Evolutionary conservation across 2,113 vertebrate species (phyloP).

Genomic region (Notothenia coriiceps): DNA sequence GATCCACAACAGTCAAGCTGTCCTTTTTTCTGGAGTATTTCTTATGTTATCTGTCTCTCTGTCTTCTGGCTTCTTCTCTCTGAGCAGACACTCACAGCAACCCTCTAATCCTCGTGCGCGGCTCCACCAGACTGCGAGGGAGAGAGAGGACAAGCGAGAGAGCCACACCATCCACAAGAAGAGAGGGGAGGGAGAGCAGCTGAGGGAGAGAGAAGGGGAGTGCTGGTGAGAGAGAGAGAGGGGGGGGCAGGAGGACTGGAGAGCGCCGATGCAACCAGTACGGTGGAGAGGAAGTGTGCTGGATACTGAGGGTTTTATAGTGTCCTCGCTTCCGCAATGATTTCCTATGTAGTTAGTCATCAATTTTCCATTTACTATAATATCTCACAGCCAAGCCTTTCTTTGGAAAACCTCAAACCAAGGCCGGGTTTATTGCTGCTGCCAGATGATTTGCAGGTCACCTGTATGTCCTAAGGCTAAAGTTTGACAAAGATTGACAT

Average conservation of each 20-base stretch:
- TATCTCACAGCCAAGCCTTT: not conserved
- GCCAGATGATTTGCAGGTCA: not conserved
- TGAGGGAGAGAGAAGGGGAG: conserved; percentile 59
- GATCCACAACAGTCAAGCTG: conserved; percentile 60
- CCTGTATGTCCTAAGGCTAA: not conserved
- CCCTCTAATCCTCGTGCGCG: conserved; percentile 82
- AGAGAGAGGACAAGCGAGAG: conserved; percentile 53
- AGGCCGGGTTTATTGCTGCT: not conserved
- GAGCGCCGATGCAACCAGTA: conserved; percentile 59
- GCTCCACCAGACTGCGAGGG: conserved; percentile 80
- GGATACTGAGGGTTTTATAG: conserved; percentile 56
- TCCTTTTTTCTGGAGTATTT: conserved; percentile 49
- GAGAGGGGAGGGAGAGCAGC: conserved; percentile 77
- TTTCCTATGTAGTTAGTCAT: conserved; percentile 37
- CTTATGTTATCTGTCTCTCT: conserved; percentile 36
- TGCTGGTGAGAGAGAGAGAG: conserved; percentile 27
- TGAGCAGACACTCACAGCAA: conserved; percentile 80
- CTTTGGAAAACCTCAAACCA: not conserved
- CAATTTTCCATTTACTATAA: conserved; percentile 12
- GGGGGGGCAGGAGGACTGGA: conserved; percentile 57
- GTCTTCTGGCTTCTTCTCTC: conserved; percentile 66
- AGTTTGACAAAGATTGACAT: not conserved
- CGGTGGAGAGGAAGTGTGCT: conserved; percentile 44
- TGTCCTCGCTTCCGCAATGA: conserved; percentile 26
- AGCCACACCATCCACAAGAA: conserved; percentile 74